phyloP scores from a whole-genome alignment of 2,113 vertebrate species.

The Neoarius graeffei region DNA sequence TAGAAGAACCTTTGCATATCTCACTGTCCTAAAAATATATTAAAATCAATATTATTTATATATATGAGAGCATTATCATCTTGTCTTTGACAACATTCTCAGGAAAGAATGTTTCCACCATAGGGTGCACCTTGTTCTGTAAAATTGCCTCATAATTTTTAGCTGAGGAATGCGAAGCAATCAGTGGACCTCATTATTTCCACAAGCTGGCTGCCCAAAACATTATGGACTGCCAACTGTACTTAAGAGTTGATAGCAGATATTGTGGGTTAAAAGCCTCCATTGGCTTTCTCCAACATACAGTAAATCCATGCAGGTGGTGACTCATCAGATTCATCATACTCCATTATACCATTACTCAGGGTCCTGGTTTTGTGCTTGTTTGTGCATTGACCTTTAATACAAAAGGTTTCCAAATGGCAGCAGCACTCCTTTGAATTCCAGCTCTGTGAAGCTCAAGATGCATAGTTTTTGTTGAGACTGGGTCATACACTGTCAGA shows the following conservation, averaged over 20 bases:
- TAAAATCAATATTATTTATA: neutral
- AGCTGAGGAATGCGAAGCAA: neutral
- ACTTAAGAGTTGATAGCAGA: neutral
- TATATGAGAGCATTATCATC: neutral
- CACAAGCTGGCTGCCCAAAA: neutral
- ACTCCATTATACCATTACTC: neutral
- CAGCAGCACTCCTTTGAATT: neutral
- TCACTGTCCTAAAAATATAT: conserved; percentile 68
- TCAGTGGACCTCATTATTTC: neutral
- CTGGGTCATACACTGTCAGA: neutral
- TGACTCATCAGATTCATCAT: neutral
- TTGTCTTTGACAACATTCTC: neutral
- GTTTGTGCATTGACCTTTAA: neutral
- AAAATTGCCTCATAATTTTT: neutral
- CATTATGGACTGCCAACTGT: neutral
- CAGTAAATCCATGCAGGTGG: neutral
- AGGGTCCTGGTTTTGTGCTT: neutral
- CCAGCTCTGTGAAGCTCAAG: neutral
- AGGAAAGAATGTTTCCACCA: neutral
- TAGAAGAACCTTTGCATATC: conserved; percentile 75
- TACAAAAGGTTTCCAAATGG: neutral
- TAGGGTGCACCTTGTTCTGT: neutral
- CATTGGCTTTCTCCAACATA: neutral
- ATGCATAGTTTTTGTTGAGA: neutral
- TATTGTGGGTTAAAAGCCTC: neutral